These are phyloP conservation scores for Myiopsitta monachus DNA, from an alignment of 2,113 vertebrate genomes.

Conservation along the genomic window DNA sequence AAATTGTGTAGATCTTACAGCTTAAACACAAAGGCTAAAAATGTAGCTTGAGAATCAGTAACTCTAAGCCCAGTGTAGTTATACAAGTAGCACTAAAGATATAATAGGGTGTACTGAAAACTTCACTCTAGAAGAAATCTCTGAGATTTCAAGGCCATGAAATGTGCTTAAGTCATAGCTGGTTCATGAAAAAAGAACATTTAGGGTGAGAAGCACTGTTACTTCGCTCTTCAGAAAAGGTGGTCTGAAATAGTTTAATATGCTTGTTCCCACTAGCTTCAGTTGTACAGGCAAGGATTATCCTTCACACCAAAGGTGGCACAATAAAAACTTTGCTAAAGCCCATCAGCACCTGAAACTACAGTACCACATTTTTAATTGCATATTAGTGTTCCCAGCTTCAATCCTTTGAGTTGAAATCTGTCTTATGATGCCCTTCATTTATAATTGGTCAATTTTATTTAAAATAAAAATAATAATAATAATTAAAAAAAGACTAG, in stretches of 20 bases:
- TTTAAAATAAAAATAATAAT: not conserved
- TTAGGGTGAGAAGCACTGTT: not conserved
- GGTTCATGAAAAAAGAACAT: not conserved
- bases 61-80: not conserved
- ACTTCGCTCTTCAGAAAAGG: not conserved
- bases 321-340: not conserved
- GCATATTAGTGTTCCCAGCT: not conserved
- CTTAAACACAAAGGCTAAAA: not conserved
- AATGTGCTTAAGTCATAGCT: not conserved
- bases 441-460: not conserved
- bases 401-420: not conserved
- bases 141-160: not conserved
- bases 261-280: not conserved
- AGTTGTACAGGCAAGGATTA: not conserved
- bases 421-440: not conserved
- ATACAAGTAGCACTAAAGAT: not conserved
- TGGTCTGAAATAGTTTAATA: not conserved
- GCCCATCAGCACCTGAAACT: not conserved
- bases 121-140: not conserved
- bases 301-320: not conserved
- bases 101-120: not conserved
- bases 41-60: not conserved
- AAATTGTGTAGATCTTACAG: not conserved
- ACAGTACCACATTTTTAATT: not conserved
- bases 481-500: not conserved